Evolutionary conservation across 2,888 invertebrate genomes (phyloP), one percentile per base, ranked within the genome.

Genomic region (Epsilonema sp.): DNA sequence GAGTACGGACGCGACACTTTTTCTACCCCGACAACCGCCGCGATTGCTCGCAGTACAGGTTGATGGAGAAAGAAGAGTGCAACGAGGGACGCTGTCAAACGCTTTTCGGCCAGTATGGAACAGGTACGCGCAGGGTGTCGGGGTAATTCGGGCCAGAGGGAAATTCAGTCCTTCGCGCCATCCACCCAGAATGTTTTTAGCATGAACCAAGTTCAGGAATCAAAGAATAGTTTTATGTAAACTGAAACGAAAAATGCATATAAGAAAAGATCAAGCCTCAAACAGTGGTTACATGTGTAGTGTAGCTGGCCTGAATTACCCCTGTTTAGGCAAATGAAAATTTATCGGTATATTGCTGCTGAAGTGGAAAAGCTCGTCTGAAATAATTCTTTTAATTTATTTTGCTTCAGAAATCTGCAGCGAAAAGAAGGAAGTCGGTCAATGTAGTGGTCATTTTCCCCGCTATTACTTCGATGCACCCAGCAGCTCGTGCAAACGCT

Each of bases 401-500:
- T n/a, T n/a, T 21, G n/a, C 8, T 58, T 44, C 62, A 85, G 85
- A 80, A 58, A 79, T 84, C 46, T 90, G 89, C 63, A 78, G 78
- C 74, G 77, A 82, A 65, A 72, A 75, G 21, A 73, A 76, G 24
- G 80, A 83, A 55, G 68, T 71, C 25, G 94, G 92, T 1, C 84
- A 84, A 1, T 94, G 94, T 65, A 76, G 81, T 48, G 89, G 84
- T 1, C 74, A 76, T 59, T 86, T 82, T 69, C 77, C 78, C 57
- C 77, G 90, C 48, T 97, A 84, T 79, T 78, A 81, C 69, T 90
- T 78, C 65, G 81, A 90, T 65, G 70, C 72, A 24, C 65, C 73
- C 23, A 73, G 73, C 36, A 75, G 76, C 23, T 72, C 73, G 25
- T 92, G 92, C 63, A 77, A 78, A 2, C 75, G 80, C 3, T 92